These are phyloP conservation scores for Eupithecia vulgata DNA, from an alignment of 2,888 invertebrate genomes.

Conservation along the genomic window DNA sequence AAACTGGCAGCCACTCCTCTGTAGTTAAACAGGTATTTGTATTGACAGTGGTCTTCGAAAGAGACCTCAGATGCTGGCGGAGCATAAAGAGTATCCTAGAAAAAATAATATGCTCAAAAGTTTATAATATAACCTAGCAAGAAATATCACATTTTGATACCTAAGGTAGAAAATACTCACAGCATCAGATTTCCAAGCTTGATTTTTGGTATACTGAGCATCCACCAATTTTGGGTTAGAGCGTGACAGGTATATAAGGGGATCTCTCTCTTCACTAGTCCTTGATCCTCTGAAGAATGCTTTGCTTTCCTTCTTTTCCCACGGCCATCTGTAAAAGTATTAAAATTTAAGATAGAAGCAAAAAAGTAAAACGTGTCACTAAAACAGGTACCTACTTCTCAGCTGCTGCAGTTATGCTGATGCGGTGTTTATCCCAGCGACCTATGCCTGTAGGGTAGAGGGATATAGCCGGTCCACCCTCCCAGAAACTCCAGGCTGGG, in stretches of 20 bases:
- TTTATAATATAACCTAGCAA: background rate
- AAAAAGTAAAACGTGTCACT: background rate
- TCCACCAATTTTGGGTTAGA: constrained; percentile 90
- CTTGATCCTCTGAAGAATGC: constrained; percentile 97
- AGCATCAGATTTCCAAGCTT: constrained; percentile 97
- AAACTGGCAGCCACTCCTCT: constrained; percentile 99
- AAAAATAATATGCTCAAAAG: constrained; percentile 28
- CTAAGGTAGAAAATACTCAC: constrained; percentile 68
- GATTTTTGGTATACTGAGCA: constrained; percentile 98
- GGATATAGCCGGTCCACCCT: constrained; percentile 98
- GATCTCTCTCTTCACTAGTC: constrained; percentile 95
- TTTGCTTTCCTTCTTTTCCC: constrained; percentile 88
- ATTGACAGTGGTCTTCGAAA: constrained; percentile 96
- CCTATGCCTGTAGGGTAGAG: constrained; percentile 97
- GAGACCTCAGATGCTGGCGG: constrained; percentile 93
- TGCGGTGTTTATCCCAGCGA: constrained; percentile 94
- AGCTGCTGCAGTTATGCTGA: constrained; percentile 87
- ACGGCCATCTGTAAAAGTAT: constrained; percentile 80
- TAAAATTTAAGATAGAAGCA: no score
- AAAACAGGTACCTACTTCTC: constrained; percentile 69
- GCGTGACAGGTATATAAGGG: constrained; percentile 92
- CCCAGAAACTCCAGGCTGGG: constrained; percentile 99
- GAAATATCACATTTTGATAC: background rate
- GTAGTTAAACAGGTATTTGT: constrained; percentile 97
- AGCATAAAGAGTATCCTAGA: constrained; percentile 92